phyloP scores from a whole-genome alignment of 2,888 invertebrate species.

The Perizoma affinitatum region DNA sequence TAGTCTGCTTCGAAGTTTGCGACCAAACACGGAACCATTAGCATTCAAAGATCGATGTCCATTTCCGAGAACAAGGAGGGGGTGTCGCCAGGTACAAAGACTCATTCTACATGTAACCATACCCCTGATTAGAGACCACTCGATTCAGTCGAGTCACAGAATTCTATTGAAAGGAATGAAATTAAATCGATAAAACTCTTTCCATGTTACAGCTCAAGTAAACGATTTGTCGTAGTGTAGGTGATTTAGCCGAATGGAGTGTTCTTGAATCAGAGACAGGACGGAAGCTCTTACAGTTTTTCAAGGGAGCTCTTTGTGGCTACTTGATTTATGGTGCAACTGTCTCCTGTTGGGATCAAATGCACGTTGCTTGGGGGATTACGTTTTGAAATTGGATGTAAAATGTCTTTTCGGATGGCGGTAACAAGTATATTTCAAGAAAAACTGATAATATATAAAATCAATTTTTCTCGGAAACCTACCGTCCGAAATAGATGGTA shows the following conservation, averaged over 20 bases:
- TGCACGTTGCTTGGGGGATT: slow-evolving; percentile 19
- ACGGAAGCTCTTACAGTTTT: slow-evolving; percentile 65
- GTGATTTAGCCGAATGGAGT: not conserved
- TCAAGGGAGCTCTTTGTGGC: slow-evolving; percentile 61
- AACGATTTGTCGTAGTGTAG: too few species aligned
- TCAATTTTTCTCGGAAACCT: too few species aligned
- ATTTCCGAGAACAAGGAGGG: slow-evolving; percentile 44
- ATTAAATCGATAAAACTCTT: too few species aligned
- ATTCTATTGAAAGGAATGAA: too few species aligned
- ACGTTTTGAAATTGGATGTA: slow-evolving; percentile 8
- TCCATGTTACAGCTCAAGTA: too few species aligned
- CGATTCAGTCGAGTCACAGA: not conserved
- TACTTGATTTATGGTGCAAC: slow-evolving; percentile 67
- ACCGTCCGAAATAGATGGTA: too few species aligned
- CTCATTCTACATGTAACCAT: slow-evolving; percentile 46
- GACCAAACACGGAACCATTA: slow-evolving; percentile 30
- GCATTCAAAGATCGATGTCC: slow-evolving; percentile 44
- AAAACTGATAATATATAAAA: too few species aligned
- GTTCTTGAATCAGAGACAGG: slow-evolving; percentile 9
- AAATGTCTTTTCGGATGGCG: not conserved
- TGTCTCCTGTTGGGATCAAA: slow-evolving; percentile 54
- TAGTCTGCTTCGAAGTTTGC: not conserved
- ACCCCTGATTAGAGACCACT: not conserved
- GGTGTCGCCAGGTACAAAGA: slow-evolving; percentile 23
- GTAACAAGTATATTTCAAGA: too few species aligned